Evolutionary conservation across 2,797 vertebrate species (phyloP).

Genomic region (Enteromius thamalakanensis): DNA sequence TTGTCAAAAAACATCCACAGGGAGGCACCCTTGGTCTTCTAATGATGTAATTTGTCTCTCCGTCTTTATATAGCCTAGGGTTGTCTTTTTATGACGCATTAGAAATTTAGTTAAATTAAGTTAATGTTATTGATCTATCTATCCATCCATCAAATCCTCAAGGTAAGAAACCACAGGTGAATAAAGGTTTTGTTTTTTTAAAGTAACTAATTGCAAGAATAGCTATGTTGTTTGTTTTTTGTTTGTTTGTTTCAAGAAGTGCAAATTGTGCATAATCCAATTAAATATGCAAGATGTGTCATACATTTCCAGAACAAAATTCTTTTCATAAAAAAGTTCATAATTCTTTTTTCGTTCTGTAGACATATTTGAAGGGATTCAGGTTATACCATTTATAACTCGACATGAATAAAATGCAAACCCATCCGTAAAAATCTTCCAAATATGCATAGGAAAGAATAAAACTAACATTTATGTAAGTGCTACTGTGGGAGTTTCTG

Average conservation of each 20-base stretch:
- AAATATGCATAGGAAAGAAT: background rate
- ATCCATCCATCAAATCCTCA: no score
- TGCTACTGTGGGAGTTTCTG: background rate
- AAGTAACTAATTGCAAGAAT: no score
- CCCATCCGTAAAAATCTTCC: background rate
- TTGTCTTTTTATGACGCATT: background rate
- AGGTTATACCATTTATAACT: background rate
- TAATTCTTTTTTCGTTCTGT: background rate
- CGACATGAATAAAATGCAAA: background rate
- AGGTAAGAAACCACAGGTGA: no score
- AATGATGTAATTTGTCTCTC: background rate
- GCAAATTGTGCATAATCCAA: background rate
- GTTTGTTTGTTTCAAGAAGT: no score
- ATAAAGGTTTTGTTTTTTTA: no score
- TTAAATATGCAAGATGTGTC: background rate
- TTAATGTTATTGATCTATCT: no score
- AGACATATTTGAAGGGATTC: background rate
- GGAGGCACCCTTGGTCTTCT: slow-evolving; percentile 17
- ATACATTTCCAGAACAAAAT: background rate
- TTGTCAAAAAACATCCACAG: slow-evolving; percentile 4
- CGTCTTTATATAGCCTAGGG: background rate
- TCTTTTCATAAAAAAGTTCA: background rate
- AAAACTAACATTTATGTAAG: background rate
- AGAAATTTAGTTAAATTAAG: background rate
- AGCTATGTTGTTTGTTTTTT: no score